Conservation (phyloP, 2,797 vertebrate species). For the Podarcis siculus region DNA sequence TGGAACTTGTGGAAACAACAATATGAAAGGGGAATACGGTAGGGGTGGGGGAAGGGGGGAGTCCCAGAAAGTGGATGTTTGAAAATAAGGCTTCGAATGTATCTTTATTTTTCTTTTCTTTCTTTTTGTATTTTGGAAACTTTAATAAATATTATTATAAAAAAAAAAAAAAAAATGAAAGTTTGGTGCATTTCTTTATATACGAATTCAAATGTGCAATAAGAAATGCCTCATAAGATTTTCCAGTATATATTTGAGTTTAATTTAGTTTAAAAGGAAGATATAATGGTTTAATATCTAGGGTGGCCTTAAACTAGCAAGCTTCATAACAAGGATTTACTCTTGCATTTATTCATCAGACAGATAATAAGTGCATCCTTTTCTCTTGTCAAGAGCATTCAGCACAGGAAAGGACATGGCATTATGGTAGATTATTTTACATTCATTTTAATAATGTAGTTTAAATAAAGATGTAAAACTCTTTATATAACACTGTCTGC, state of each 20-base stretch:
- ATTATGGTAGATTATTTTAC: constrained; percentile 61
- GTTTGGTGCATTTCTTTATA: constrained; percentile 45
- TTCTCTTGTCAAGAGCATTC: constrained; percentile 49
- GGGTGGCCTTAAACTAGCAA: constrained; percentile 50
- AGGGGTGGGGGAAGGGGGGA: too few species aligned
- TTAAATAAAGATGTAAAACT: constrained; percentile 68
- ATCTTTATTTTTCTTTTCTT: too few species aligned
- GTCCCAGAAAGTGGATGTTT: too few species aligned
- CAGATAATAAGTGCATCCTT: constrained; percentile 56
- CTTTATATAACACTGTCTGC: constrained; percentile 47
- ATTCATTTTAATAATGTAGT: constrained; percentile 66
- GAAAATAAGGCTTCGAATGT: too few species aligned
- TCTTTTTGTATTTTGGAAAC: too few species aligned
- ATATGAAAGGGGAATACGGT: too few species aligned
- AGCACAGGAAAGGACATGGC: constrained; percentile 49
- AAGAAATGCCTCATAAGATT: constrained; percentile 60
- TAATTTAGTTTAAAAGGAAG: constrained; percentile 61
- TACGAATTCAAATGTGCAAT: constrained; percentile 61
- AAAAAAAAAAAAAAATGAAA: too few species aligned
- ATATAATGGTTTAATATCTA: constrained; percentile 69
- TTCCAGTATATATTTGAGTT: constrained; percentile 58
- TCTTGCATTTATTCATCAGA: constrained; percentile 68
- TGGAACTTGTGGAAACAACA: too few species aligned
- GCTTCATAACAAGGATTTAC: constrained; percentile 68
- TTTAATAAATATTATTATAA: too few species aligned